Conservation (phyloP, 2,888 invertebrate species). For the Acleris literana region DNA sequence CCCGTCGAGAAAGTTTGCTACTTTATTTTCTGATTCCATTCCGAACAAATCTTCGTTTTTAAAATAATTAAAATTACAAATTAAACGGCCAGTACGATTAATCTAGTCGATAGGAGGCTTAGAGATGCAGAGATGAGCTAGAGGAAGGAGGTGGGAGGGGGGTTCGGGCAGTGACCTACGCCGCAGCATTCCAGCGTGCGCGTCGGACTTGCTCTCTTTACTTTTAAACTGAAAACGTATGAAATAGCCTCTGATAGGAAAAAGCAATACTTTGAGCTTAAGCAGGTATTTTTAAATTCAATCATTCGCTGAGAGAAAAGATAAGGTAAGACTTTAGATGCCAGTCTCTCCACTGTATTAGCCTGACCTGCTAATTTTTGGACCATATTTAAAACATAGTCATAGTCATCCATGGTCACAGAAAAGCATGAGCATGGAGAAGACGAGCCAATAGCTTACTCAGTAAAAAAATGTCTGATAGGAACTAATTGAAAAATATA, state of each 20-base stretch:
- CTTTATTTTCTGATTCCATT: background rate
- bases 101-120: constrained; percentile 75
- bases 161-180: constrained; percentile 75
- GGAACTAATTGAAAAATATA: no score
- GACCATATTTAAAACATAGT: background rate
- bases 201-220: constrained; percentile 76
- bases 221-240: constrained; percentile 47
- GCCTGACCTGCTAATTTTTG: background rate
- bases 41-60: background rate
- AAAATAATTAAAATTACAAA: constrained; percentile 47
- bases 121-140: constrained; percentile 67
- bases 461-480: no score
- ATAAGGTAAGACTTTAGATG: no score
- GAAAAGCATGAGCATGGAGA: no score
- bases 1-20: no score
- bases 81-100: constrained; percentile 68
- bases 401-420: no score
- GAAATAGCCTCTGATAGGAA: constrained; percentile 21
- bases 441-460: no score
- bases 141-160: constrained; percentile 51
- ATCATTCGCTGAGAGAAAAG: no score
- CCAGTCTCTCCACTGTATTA: no score
- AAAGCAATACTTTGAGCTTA: no score
- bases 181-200: constrained; percentile 73
- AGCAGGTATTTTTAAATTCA: background rate